A percentile compares a stretch with the other conserved stretches of the same genome.
Evolutionary conservation across 2,797 vertebrate genomes (phyloP).

Genomic region (Alectoris magna): DNA sequence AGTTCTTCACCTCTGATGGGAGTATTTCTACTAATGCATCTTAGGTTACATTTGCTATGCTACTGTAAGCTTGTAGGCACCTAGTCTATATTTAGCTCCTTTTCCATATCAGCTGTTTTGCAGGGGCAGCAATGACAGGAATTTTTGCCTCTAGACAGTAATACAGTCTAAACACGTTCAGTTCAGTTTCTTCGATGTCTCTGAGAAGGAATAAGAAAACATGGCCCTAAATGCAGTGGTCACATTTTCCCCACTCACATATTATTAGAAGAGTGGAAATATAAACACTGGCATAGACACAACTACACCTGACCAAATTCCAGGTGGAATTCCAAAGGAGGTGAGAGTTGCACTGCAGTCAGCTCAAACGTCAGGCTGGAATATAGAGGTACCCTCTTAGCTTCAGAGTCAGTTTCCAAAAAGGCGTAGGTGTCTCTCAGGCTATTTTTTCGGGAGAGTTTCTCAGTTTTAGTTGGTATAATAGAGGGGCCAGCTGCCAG

Average conservation of each 20-base stretch:
- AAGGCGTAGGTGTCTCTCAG: neutral
- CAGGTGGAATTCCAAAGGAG: neutral
- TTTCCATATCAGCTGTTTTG: neutral
- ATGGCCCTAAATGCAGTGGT: neutral
- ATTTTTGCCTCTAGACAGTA: neutral
- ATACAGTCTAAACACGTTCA: neutral
- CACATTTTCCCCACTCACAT: neutral
- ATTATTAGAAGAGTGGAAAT: neutral
- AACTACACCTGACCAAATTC: fast-evolving
- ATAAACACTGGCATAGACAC: neutral
- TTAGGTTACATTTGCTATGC: neutral
- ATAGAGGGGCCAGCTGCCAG: neutral
- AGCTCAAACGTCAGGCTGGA: neutral
- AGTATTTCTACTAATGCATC: neutral
- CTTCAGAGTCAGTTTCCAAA: neutral
- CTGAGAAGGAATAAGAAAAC: neutral
- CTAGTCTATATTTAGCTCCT: neutral
- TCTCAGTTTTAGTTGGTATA: neutral
- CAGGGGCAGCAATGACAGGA: neutral
- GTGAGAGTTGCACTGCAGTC: neutral
- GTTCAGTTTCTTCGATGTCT: neutral
- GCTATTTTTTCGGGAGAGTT: neutral
- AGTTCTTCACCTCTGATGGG: neutral
- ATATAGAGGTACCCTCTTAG: neutral
- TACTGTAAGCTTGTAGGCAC: neutral